Base-by-base conservation (phyloP, 2,797 vertebrate species). In the Macrochelys suwanniensis region DNA sequence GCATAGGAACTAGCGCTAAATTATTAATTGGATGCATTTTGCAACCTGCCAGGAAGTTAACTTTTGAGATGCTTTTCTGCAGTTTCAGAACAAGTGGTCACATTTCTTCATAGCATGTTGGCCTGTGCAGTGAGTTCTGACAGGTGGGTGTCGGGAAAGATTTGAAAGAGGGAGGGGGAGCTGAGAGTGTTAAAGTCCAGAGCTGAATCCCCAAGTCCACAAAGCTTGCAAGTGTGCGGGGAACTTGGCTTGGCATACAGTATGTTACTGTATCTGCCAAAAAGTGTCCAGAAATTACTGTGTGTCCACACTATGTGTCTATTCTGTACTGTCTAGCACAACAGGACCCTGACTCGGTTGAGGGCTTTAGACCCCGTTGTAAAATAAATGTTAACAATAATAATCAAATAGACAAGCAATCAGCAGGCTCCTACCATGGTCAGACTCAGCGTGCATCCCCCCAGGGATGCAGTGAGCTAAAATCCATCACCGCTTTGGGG, bases 181-280 rank as follows among this genome's bases (percentile, higher is more conserved):
- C 78, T 0, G 1, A 68, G 21, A 53, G 12, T 82, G 8, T 1
- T 28, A 49, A 54, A 94, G 17, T 11, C 28, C 15, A 88, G 37
- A 5, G 77, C 85, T 87, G 21, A 5, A 23, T 37, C 81, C 89
- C n/a, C 71, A 95, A 5, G 42, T 85, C 33, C 47, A 2, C 65
- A 76, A 45, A 53, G 23, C 23, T 15, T 0, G 74, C 25, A 15
- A 28, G 42, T 28, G 45, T 5, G n/a, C n/a, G 23, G 11, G 74
- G 74, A 42, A 23, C n/a, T 42, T 71, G n/a, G n/a, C 88, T 93
- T 85, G 90, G 47, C 85, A 95, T 94, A 85, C 6, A 84, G 4
- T 0, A 0, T 47, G 19, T 53, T 47, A 17, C 8, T 57, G 15
- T 42, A 89, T 84, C 33, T 53, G 80, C 80, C 80, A 81, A 0